These are phyloP conservation scores for Catamblyrhynchus diadema DNA, from an alignment of 2,797 vertebrate species.

Conservation along the genomic window DNA sequence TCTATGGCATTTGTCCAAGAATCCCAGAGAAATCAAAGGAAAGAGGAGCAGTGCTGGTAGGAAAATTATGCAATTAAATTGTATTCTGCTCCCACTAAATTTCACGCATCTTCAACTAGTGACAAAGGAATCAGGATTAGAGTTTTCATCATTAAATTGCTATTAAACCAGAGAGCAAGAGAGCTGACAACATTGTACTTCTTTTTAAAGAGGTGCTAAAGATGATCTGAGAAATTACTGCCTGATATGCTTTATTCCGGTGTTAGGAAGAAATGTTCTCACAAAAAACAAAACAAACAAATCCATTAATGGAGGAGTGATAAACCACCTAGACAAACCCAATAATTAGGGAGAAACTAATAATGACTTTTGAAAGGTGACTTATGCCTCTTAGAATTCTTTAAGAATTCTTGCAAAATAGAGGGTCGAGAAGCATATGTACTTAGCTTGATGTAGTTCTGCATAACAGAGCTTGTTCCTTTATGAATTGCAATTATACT, in stretches of 20 bases:
- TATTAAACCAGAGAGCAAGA: background rate
- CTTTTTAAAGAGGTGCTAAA: conserved; percentile 62
- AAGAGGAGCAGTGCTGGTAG: background rate
- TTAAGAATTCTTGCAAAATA: background rate
- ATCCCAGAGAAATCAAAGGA: background rate
- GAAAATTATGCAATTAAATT: background rate
- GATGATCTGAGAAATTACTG: conserved; percentile 44
- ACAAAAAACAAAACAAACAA: conserved; percentile 1
- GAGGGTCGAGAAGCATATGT: background rate
- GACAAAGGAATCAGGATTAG: conserved; percentile 31
- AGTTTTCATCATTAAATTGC: conserved; percentile 30
- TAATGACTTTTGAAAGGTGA: conserved; percentile 10
- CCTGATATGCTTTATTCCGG: background rate
- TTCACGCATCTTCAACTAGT: background rate
- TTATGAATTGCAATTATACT: background rate
- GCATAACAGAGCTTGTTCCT: background rate
- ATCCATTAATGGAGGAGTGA: background rate
- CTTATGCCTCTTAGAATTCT: background rate
- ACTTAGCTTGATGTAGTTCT: background rate
- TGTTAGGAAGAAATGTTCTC: background rate
- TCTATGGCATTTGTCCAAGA: background rate
- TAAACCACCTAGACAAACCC: conserved; percentile 12
- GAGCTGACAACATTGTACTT: conserved; percentile 26
- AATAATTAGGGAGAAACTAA: background rate
- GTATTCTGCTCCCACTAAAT: background rate